These are phyloP conservation scores for Pelobates fuscus DNA, from an alignment of 2,113 vertebrate species.

Conservation along the genomic window DNA sequence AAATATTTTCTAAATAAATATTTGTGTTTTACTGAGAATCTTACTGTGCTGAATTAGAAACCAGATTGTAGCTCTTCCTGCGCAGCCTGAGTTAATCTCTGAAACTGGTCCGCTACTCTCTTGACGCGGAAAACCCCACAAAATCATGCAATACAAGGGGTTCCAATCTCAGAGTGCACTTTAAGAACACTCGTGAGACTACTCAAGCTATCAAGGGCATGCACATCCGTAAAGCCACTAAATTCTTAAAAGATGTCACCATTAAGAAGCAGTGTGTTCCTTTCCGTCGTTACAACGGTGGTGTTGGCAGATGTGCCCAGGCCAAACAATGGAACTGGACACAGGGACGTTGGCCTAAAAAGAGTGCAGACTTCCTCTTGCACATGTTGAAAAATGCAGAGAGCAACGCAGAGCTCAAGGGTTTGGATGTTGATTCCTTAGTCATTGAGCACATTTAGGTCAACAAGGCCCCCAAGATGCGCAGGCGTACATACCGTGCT, in stretches of 20 bases:
- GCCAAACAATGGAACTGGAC: slow-evolving; percentile 97
- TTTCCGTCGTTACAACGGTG: slow-evolving; percentile 95
- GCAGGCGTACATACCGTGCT: slow-evolving; percentile 89
- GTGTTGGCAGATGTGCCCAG: slow-evolving; percentile 93
- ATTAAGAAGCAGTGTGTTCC: slow-evolving; percentile 94
- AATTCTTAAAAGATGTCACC: slow-evolving; percentile 88
- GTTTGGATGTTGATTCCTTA: slow-evolving; percentile 94
- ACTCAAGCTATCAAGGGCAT: slow-evolving; percentile 98
- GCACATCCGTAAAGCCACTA: slow-evolving; percentile 98
- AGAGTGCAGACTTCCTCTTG: slow-evolving; percentile 93
- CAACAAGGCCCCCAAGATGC: slow-evolving; percentile 97
- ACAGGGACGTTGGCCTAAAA: slow-evolving; percentile 97
- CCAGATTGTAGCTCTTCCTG: no score
- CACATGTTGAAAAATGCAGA: slow-evolving; percentile 98
- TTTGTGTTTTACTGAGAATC: no score
- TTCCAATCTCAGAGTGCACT: slow-evolving; percentile 94
- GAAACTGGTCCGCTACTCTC: slow-evolving; percentile 96
- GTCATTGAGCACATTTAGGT: slow-evolving; percentile 99
- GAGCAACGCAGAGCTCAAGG: slow-evolving; percentile 95
- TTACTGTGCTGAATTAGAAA: no score
- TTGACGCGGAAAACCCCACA: slow-evolving; percentile 96
- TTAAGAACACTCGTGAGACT: slow-evolving; percentile 97
- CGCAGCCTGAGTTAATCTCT: slow-evolving; percentile 57
- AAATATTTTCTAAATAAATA: no score
- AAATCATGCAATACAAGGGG: slow-evolving; percentile 97